Evolutionary conservation across 2,113 vertebrate species (phyloP).

Genomic region (Monarcha castaneiventris): DNA sequence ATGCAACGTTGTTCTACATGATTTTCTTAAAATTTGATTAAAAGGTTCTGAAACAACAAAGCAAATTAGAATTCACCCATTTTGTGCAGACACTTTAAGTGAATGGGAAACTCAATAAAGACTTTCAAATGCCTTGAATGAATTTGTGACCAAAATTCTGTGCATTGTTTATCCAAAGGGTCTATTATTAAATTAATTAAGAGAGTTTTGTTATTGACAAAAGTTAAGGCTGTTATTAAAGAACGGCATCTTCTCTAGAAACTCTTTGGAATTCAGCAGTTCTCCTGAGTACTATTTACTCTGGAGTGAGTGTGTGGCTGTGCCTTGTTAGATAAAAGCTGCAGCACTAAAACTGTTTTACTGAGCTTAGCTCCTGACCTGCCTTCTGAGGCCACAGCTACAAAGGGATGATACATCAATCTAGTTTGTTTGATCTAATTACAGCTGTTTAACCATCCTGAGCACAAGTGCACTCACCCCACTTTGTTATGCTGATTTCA

Average conservation of each 20-base stretch:
- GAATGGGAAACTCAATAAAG: background rate
- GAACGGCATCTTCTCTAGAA: background rate
- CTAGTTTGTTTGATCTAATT: conserved; percentile 59
- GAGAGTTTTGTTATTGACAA: background rate
- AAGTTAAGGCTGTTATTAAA: background rate
- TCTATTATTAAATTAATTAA: background rate
- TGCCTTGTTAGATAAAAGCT: conserved; percentile 46
- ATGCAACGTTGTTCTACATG: background rate
- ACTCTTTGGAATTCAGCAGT: background rate
- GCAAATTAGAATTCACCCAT: background rate
- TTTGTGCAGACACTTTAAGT: background rate
- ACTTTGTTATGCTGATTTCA: conserved; percentile 60
- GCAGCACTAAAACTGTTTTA: background rate
- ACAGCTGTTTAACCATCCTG: conserved; percentile 43
- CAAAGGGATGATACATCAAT: conserved; percentile 50
- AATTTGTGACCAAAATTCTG: background rate
- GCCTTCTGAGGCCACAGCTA: conserved; percentile 38
- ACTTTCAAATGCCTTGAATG: background rate
- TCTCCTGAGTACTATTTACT: background rate
- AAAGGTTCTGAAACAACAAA: conserved; percentile 25
- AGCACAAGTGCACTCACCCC: conserved; percentile 36
- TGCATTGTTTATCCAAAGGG: background rate
- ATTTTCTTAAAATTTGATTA: conserved; percentile 1
- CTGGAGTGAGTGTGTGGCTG: background rate
- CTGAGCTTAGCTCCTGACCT: conserved; percentile 61